Evolutionary conservation across 2,888 invertebrate species (phyloP), one percentile per base, ranked within the genome.

Genomic region (Hedychridium roseum): DNA sequence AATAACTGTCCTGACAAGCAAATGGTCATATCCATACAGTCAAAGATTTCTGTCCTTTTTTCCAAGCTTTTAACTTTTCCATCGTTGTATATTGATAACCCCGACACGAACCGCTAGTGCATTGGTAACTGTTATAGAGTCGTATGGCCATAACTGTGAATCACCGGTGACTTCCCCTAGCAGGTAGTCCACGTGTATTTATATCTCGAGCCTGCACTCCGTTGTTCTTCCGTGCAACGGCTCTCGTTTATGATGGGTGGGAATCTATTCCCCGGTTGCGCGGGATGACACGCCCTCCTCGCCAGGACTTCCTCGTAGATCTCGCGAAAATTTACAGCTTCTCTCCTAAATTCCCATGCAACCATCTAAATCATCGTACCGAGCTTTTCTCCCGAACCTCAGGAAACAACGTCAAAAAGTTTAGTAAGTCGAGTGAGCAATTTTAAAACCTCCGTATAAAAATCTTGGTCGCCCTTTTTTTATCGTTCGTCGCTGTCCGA

Each of bases 301-400:
- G 23, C n/a, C 2, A 17, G 18, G 3, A 3, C 18, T 18, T 23
- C 12, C 36, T 20, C 28, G 28, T 30, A 18, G 45, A 26, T 43
- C 34, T 7, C 2, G 18, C 17, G 37, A 14, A 47, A 44, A 51
- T 44, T 54, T 46, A 40, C 41, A 30, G 28, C 6, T 14, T 17
- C 20, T n/a, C 12, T 2, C 6, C n/a, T n/a, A n/a, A n/a, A n/a
- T n/a, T n/a, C n/a, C n/a, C n/a, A n/a, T n/a, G n/a, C n/a, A n/a
- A n/a, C n/a, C n/a, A n/a, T n/a, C n/a, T n/a, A n/a, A n/a, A n/a
- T 23, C 23, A 6, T 9, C 23, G 9, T 6, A 9, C 23, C 23
- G 23, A 23, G 5, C 23, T 23, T 9, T 9, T 23, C 23, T 23
- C 23, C 9, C 23, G 23, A 5, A n/a, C n/a, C n/a, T n/a, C 5